These are phyloP conservation scores for Zosterops japonicus DNA, from an alignment of 2,113 vertebrate genomes.

Conservation along the genomic window DNA sequence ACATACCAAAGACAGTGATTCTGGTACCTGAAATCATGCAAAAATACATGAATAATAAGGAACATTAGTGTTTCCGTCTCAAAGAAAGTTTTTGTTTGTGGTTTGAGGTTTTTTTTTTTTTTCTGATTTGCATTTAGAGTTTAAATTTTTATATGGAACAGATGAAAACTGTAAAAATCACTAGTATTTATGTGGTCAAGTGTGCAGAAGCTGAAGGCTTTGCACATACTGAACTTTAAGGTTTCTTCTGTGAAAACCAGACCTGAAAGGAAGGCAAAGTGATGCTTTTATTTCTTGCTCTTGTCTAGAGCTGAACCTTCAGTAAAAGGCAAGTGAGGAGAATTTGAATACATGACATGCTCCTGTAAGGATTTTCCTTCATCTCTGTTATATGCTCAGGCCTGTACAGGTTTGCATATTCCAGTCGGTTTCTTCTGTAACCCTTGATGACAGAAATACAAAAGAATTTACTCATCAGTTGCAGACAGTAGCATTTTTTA, in stretches of 20 bases:
- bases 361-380: background rate
- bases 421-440: background rate
- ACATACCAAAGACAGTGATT: background rate
- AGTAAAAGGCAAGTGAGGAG: background rate
- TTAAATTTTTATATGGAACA: background rate
- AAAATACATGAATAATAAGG: background rate
- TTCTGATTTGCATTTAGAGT: background rate
- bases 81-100: background rate
- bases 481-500: background rate
- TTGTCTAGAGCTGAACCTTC: background rate
- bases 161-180: background rate
- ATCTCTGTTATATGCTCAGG: background rate
- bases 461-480: background rate
- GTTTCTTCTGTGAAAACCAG: background rate
- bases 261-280: background rate
- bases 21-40: background rate
- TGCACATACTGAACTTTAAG: background rate
- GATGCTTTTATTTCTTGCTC: background rate
- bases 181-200: background rate
- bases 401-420: background rate
- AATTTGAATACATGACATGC: background rate
- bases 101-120: background rate
- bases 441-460: background rate
- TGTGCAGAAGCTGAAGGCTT: background rate
- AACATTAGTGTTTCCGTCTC: background rate